phyloP scores from a whole-genome alignment of 92 coral and sea anemone genomes.

The Palythoa caribaeorum region DNA sequence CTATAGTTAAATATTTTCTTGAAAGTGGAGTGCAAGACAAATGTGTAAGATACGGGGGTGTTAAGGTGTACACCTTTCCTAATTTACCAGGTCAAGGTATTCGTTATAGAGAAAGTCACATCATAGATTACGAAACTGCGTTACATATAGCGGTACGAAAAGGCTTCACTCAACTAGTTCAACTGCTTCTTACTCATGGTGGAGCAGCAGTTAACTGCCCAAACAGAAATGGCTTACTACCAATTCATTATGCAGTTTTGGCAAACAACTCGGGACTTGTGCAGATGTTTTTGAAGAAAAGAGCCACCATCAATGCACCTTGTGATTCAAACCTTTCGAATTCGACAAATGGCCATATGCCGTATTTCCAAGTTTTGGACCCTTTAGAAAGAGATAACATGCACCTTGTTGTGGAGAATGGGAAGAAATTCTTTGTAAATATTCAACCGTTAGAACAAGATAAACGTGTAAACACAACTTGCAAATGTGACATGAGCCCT shows the following conservation, averaged over 20 bases:
- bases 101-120: not conserved
- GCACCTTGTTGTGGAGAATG: too few relatives aligned
- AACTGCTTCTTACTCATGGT: not conserved
- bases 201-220: conserved; percentile 15
- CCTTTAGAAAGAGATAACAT: too few relatives aligned
- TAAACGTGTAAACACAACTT: too few relatives aligned
- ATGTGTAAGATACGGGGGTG: not conserved
- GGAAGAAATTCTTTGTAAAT: too few relatives aligned
- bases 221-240: conserved; percentile 5
- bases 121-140: conserved; percentile 6
- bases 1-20: conserved; percentile 12
- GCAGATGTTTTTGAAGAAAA: not conserved
- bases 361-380: too few relatives aligned
- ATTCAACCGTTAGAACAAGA: too few relatives aligned
- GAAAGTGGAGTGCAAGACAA: conserved; percentile 29
- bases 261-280: not conserved
- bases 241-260: conserved; percentile 41
- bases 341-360: too few relatives aligned
- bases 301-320: not conserved
- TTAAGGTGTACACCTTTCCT: not conserved
- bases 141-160: conserved; percentile 31
- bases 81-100: not conserved
- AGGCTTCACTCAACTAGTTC: not conserved
- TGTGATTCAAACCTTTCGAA: not conserved
- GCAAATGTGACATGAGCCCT: too few relatives aligned